phyloP scores from a whole-genome alignment of 2,797 vertebrate genomes.

The Acrocephalus scirpaceus region DNA sequence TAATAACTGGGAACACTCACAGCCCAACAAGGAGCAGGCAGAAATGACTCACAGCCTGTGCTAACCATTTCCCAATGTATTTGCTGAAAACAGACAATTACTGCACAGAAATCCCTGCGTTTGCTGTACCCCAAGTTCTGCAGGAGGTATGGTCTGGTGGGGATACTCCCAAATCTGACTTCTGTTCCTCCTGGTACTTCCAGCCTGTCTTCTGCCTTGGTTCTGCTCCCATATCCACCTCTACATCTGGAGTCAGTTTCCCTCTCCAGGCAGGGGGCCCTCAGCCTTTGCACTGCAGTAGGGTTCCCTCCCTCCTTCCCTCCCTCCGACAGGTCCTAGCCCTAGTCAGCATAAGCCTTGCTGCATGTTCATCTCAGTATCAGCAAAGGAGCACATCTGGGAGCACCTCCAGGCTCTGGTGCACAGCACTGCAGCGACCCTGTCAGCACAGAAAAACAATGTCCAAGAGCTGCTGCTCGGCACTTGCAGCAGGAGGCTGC shows the following conservation, averaged over 20 bases:
- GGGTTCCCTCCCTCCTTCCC: neutral
- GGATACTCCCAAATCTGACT: neutral
- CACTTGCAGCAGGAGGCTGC: neutral
- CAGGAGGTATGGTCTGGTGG: neutral
- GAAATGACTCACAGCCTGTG: neutral
- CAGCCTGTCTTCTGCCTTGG: neutral
- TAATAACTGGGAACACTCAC: neutral
- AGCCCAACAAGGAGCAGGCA: neutral
- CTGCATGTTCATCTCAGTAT: neutral
- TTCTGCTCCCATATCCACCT: neutral
- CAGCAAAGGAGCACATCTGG: neutral
- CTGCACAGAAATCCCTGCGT: neutral
- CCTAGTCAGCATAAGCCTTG: neutral
- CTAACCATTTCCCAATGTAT: neutral
- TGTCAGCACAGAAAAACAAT: neutral
- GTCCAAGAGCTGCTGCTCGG: neutral
- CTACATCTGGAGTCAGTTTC: neutral
- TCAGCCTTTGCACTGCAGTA: neutral
- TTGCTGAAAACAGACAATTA: slow-evolving; percentile 3
- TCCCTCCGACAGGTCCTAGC: neutral
- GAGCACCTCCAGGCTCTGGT: neutral
- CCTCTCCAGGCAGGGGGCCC: neutral
- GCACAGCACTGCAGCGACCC: neutral
- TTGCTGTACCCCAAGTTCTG: neutral
- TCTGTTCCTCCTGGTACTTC: neutral